phyloP scores from a whole-genome alignment of 2,113 vertebrate species.

The Coreoperca whiteheadi region DNA sequence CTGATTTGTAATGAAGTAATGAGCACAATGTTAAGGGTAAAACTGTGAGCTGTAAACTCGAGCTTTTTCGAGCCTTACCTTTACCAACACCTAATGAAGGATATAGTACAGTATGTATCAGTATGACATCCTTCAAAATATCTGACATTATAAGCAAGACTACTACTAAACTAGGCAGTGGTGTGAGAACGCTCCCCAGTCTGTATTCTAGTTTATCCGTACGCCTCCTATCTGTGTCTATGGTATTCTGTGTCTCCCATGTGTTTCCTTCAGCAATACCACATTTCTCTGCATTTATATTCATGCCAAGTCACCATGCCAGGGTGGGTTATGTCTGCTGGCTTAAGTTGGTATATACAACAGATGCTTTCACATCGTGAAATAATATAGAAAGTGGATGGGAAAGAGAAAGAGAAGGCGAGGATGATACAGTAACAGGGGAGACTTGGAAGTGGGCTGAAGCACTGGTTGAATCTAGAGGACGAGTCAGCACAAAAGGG shows the following conservation, averaged over 20 bases:
- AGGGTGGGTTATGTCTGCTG: slow-evolving; percentile 44
- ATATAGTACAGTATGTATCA: background rate
- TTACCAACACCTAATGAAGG: background rate
- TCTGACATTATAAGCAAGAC: background rate
- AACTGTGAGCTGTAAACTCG: background rate
- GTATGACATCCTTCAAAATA: background rate
- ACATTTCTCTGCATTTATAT: slow-evolving; percentile 37
- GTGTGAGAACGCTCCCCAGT: background rate
- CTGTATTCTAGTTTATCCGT: background rate
- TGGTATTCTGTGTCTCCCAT: slow-evolving; percentile 6
- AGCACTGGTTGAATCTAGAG: background rate
- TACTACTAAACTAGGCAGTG: background rate
- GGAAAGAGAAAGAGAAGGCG: background rate
- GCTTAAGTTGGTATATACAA: slow-evolving; percentile 25
- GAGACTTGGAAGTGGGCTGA: background rate
- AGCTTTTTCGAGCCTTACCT: background rate
- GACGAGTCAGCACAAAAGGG: background rate
- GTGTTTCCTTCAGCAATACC: slow-evolving; percentile 22
- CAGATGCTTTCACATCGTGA: slow-evolving; percentile 35
- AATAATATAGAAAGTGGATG: slow-evolving; percentile 14
- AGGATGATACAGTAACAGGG: background rate
- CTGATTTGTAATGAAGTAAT: background rate
- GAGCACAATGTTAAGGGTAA: background rate
- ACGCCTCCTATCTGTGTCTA: slow-evolving; percentile 3
- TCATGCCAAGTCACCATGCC: slow-evolving; percentile 35